A percentile compares a stretch with the other conserved stretches of the same genome.
Evolutionary conservation across 2,888 invertebrate genomes (phyloP).

Genomic region (Tyria jacobaeae): DNA sequence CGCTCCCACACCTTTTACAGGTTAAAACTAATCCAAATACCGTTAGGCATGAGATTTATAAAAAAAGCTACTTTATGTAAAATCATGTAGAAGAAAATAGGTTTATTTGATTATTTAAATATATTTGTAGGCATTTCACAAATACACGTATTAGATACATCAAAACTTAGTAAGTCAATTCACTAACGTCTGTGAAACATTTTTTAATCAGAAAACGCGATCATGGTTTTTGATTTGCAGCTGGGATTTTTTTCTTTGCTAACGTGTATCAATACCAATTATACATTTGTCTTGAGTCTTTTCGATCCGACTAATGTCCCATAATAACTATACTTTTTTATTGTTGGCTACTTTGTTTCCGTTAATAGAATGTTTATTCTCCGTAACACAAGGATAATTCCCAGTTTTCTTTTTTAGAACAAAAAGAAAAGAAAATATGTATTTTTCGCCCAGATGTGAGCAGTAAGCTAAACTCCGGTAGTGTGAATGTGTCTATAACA

Average conservation of each 20-base stretch:
- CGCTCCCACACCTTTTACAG: constrained; percentile 69
- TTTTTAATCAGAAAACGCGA: too few species aligned
- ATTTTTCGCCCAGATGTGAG: constrained; percentile 68
- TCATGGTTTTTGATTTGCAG: too few species aligned
- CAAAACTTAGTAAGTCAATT: too few species aligned
- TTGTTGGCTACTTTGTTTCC: not conserved
- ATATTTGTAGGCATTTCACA: too few species aligned
- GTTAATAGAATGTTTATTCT: not conserved
- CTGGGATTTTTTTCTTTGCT: not conserved
- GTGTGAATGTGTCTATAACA: constrained; percentile 79
- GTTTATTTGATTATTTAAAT: not conserved
- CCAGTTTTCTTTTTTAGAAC: constrained; percentile 1
- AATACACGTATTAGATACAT: too few species aligned
- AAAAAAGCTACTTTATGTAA: not conserved
- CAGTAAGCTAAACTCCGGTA: constrained; percentile 86
- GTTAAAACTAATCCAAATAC: constrained; percentile 44
- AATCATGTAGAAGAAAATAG: not conserved
- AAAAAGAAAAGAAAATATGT: not conserved
- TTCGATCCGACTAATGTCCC: not conserved
- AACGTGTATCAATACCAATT: too few species aligned
- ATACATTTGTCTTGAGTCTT: not conserved
- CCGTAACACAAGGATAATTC: constrained; percentile 3
- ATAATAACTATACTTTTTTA: not conserved
- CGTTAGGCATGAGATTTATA: not conserved
- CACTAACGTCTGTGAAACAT: too few species aligned